These are phyloP conservation scores for Acronicta aceris DNA, from an alignment of 2,888 invertebrate species.

Conservation along the genomic window DNA sequence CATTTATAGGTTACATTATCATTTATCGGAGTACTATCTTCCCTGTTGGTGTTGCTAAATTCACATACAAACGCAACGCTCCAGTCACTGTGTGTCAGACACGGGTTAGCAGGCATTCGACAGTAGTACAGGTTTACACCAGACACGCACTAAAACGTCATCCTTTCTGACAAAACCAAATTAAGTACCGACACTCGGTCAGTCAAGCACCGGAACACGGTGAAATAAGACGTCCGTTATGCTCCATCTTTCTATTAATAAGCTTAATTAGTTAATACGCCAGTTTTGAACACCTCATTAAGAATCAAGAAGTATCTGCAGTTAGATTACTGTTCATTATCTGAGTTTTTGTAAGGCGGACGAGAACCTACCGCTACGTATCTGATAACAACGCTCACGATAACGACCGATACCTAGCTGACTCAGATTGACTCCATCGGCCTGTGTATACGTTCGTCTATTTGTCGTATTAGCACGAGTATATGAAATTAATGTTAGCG, in stretches of 20 bases:
- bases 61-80: not conserved
- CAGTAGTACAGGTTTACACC: constrained; percentile 23
- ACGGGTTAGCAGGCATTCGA: constrained; percentile 7
- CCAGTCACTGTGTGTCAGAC: constrained; percentile 9
- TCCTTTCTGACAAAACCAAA: constrained; percentile 2
- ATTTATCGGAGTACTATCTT: constrained; percentile 26
- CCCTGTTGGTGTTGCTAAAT: constrained; percentile 34
- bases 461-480: constrained; percentile 18
- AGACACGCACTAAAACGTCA: constrained; percentile 7
- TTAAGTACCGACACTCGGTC: not conserved
- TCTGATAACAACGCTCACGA: constrained; percentile 82
- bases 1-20: constrained; percentile 11
- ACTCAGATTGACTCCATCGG: constrained; percentile 73
- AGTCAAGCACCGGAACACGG: constrained; percentile 14
- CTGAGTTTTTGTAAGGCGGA: constrained; percentile 38
- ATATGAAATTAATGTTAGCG: constrained; percentile 25
- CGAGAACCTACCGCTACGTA: constrained; percentile 61
- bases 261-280: not conserved
- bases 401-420: constrained; percentile 78
- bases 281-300: not conserved
- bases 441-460: constrained; percentile 52
- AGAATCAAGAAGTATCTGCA: constrained; percentile 24
- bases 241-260: constrained; percentile 3
- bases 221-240: constrained; percentile 7
- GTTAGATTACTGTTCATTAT: constrained; percentile 38